Evolutionary conservation across 2,113 vertebrate species (phyloP).

Genomic region (Passer domesticus): DNA sequence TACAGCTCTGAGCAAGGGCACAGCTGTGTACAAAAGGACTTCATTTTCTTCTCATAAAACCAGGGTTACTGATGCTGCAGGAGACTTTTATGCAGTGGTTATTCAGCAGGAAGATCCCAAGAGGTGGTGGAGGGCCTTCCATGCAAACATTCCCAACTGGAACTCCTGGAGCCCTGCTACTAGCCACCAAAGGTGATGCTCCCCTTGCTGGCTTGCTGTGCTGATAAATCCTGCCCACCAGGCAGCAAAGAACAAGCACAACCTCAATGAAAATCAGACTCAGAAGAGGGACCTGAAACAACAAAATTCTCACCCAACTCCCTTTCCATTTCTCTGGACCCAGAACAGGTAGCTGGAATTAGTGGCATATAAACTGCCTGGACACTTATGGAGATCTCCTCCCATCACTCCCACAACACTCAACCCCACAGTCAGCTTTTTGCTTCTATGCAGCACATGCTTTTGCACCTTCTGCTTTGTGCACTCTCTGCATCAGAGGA

Average conservation of each 20-base stretch:
- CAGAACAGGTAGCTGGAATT: not conserved
- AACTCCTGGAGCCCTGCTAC: not conserved
- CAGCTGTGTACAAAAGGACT: not conserved
- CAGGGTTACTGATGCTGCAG: rapidly evolving
- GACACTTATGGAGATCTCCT: not conserved
- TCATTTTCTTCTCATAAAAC: not conserved
- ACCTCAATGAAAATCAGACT: not conserved
- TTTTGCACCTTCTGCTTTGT: not conserved
- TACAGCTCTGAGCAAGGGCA: not conserved
- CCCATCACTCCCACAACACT: not conserved
- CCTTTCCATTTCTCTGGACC: not conserved
- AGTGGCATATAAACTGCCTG: not conserved
- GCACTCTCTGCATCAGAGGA: not conserved
- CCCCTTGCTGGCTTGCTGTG: rapidly evolving
- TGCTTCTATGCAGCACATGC: not conserved
- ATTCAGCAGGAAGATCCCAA: not conserved
- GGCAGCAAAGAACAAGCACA: not conserved
- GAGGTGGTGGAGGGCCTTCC: not conserved
- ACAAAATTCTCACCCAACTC: not conserved
- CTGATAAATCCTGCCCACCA: not conserved
- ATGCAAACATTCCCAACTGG: not conserved
- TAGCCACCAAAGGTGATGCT: rapidly evolving
- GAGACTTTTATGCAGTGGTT: not conserved
- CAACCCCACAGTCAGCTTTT: not conserved
- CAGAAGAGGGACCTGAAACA: not conserved